Percentiles rank a stretch among this genome's conserved stretches.
Evolutionary conservation across 2,797 vertebrate species (phyloP).

Genomic region (Caiman crocodilus): DNA sequence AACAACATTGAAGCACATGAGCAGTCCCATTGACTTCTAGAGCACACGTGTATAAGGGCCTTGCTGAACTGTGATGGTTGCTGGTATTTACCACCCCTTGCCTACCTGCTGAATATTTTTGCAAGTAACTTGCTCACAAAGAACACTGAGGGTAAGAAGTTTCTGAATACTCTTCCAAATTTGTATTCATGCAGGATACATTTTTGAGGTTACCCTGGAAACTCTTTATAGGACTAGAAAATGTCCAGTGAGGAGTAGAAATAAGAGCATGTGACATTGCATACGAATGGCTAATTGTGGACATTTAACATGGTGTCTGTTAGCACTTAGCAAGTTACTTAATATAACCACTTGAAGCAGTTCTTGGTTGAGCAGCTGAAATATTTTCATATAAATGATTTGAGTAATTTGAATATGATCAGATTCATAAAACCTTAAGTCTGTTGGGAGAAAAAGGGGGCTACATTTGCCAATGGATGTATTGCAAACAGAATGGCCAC

Average conservation of each 20-base stretch:
- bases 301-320: too few relatives aligned
- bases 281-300: not conserved
- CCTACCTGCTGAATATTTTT: not conserved
- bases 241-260: not conserved
- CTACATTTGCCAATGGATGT: not conserved
- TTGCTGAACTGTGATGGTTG: not conserved
- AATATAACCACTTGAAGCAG: not conserved
- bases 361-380: not conserved
- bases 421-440: not conserved
- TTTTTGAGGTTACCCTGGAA: not conserved
- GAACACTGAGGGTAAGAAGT: not conserved
- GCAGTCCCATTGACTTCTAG: not conserved
- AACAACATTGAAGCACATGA: not conserved
- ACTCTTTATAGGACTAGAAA: not conserved
- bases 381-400: not conserved
- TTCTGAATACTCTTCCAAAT: not conserved
- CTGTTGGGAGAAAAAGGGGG: not conserved
- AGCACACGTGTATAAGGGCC: not conserved
- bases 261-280: rapidly evolving
- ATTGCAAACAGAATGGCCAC: not conserved
- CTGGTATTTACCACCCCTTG: not conserved
- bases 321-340: not conserved
- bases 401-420: not conserved
- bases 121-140: not conserved
- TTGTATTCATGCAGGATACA: not conserved